A percentile compares a stretch with the other conserved stretches of the same genome.
phyloP scores from a whole-genome alignment of 2,113 vertebrate species.

The Myrmophylax atrothorax region DNA sequence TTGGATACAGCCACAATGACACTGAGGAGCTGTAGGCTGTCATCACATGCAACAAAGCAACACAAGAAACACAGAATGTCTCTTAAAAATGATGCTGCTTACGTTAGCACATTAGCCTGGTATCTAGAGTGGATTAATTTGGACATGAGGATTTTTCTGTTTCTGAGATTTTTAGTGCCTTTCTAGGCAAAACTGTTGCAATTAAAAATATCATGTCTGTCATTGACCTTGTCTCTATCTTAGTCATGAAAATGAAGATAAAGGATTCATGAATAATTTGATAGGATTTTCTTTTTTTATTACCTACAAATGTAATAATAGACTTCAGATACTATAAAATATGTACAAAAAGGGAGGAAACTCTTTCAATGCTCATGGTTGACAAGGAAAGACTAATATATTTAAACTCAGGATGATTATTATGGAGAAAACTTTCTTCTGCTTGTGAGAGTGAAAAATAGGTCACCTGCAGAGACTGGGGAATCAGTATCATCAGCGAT shows the following conservation, averaged over 20 bases:
- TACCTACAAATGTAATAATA: not conserved
- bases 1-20: not conserved
- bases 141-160: not conserved
- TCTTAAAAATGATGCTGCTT: not conserved
- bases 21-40: not conserved
- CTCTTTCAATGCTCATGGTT: not conserved
- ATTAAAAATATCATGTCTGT: not conserved
- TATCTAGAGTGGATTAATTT: not conserved
- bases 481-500: accelerated
- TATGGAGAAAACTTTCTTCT: not conserved
- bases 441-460: not conserved
- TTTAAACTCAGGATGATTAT: not conserved
- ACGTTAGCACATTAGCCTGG: not conserved
- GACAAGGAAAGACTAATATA: not conserved
- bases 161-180: not conserved
- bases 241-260: not conserved
- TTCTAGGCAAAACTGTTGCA: not conserved
- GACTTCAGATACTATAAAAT: not conserved
- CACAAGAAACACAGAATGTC: not conserved
- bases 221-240: not conserved
- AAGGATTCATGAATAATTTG: not conserved
- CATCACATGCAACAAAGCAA: not conserved
- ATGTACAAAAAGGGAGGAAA: not conserved
- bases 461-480: not conserved
- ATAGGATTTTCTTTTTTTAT: not conserved